phyloP scores from a whole-genome alignment of 2,888 invertebrate genomes.

The Eledona agricola region DNA sequence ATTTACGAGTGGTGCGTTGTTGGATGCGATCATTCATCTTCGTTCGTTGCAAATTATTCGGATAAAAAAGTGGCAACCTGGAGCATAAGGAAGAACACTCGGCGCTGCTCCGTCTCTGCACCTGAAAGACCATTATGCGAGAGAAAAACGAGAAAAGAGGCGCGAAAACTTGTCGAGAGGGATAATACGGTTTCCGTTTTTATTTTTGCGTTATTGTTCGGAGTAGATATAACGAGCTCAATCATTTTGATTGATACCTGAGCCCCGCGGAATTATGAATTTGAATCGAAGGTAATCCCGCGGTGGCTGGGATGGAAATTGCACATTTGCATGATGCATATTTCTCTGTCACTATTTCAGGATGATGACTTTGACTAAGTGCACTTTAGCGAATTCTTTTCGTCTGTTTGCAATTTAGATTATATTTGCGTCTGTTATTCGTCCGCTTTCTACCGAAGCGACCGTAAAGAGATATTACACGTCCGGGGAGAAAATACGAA shows the following conservation, averaged over 20 bases:
- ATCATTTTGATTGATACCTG: conserved; percentile 35
- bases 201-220: conserved; percentile 27
- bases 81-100: conserved; percentile 4
- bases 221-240: conserved; percentile 29
- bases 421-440: conserved; percentile 15
- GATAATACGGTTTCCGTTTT: conserved; percentile 25
- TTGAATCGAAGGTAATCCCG: conserved; percentile 38
- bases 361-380: conserved; percentile 38
- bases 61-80: conserved; percentile 14
- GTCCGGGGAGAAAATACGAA: no score
- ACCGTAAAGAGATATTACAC: no score
- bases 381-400: conserved; percentile 33
- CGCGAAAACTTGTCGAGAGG: conserved; percentile 27
- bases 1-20: conserved; percentile 28
- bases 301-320: conserved; percentile 39
- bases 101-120: background rate
- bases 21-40: conserved; percentile 28
- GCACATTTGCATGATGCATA: conserved; percentile 41
- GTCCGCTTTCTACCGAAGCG: no score
- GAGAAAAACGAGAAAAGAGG: conserved; percentile 11
- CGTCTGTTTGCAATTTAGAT: conserved; percentile 37
- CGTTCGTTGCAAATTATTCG: conserved; percentile 24
- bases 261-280: conserved; percentile 33
- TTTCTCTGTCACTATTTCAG: conserved; percentile 35
- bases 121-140: conserved; percentile 3